Evolutionary conservation across 1,140 invertebrate genomes (phyloP).

Genomic region (Drosophila quadrilineata): DNA sequence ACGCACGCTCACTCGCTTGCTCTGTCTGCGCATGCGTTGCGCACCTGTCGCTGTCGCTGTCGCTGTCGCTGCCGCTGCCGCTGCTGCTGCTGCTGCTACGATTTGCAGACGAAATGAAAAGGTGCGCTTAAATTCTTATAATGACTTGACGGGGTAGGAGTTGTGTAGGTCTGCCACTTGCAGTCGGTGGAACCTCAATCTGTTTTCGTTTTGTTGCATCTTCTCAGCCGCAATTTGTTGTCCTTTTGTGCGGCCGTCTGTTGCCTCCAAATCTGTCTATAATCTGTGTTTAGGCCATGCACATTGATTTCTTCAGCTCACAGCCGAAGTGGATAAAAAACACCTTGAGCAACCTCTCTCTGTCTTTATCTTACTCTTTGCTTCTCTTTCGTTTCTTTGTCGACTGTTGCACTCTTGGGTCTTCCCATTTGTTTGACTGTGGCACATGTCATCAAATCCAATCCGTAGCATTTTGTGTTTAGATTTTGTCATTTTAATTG

Average conservation of each 20-base stretch:
- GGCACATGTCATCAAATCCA: constrained; percentile 53
- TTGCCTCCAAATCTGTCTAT: constrained; percentile 74
- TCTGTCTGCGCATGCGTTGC: constrained; percentile 49
- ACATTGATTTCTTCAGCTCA: constrained; percentile 43
- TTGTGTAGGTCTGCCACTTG: too few relatives aligned
- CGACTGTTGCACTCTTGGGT: constrained; percentile 38
- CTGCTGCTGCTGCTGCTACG: constrained; percentile 29
- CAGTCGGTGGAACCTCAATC: too few relatives aligned
- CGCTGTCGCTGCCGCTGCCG: too few relatives aligned
- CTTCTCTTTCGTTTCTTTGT: neutral
- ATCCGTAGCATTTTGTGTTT: constrained; percentile 72
- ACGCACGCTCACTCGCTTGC: neutral
- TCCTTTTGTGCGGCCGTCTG: constrained; percentile 46
- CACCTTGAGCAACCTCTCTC: constrained; percentile 52
- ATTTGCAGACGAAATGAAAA: constrained; percentile 65
- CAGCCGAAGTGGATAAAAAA: constrained; percentile 50
- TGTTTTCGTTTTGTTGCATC: too few relatives aligned
- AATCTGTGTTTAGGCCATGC: constrained; percentile 69
- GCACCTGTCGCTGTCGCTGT: constrained; percentile 59
- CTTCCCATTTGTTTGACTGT: constrained; percentile 47
- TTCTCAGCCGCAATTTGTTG: constrained; percentile 49
- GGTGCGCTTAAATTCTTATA: constrained; percentile 79
- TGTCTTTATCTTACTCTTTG: neutral
- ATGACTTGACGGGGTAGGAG: constrained; percentile 69
- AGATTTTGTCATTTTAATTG: constrained; percentile 80